phyloP scores from a whole-genome alignment of 2,888 invertebrate species.

The Phorcus lineatus region DNA sequence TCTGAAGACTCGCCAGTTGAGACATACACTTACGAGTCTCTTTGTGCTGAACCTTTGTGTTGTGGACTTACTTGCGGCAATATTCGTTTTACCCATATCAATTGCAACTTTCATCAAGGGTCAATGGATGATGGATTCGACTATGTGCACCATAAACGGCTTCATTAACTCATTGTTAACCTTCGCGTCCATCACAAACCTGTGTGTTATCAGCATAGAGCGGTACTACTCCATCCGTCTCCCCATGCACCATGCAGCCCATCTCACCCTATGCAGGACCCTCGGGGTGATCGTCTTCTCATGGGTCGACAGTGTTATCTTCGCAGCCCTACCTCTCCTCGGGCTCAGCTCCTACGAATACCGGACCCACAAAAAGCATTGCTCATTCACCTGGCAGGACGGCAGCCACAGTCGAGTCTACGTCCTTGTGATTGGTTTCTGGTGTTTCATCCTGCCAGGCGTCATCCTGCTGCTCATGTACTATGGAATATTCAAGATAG shows the following conservation, averaged over 20 bases:
- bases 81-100: conserved; percentile 38
- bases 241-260: conserved; percentile 51
- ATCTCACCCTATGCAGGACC: conserved; percentile 41
- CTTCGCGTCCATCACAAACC: conserved; percentile 40
- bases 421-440: conserved; percentile 33
- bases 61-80: conserved; percentile 41
- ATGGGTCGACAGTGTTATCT: conserved; percentile 32
- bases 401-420: conserved; percentile 24
- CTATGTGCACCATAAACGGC: conserved; percentile 35
- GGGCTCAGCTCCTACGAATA: conserved; percentile 40
- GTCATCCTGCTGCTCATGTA: conserved; percentile 42
- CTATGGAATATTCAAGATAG: conserved; percentile 47
- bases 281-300: conserved; percentile 26
- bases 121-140: conserved; percentile 33
- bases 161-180: conserved; percentile 41
- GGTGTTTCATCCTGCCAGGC: conserved; percentile 44
- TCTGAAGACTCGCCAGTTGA: conserved; percentile 15
- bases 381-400: conserved; percentile 41
- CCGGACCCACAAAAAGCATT: conserved; percentile 29
- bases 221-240: conserved; percentile 46
- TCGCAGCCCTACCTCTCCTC: conserved; percentile 39
- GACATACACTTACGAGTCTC: conserved; percentile 39
- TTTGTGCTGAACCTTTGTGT: conserved; percentile 46
- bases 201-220: conserved; percentile 48
- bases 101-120: conserved; percentile 32